Evolutionary conservation across 2,888 invertebrate genomes (phyloP), one percentile per base, ranked within the genome.

Genomic region (Uloborus plumipes): DNA sequence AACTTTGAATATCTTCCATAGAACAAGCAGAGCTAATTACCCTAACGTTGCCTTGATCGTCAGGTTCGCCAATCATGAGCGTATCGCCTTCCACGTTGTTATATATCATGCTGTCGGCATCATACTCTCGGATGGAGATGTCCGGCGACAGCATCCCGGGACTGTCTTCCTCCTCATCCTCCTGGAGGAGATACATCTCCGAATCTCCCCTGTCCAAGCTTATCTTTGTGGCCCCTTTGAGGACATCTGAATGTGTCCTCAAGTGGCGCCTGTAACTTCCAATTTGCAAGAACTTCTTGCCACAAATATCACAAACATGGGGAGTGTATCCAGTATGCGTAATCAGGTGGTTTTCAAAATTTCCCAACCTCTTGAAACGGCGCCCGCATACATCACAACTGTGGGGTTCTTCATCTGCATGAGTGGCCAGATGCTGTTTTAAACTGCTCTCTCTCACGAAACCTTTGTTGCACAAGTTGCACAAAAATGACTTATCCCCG

Each of bases 301-400:
- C 83, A 62, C 83, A 83, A 14, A 58, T 77, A 47, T 83, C 83
- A 62, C 83, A 83, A 20, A 66, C 53, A 20, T 83, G 83, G 16
- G 83, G 83, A 0, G 77, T 77, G 31, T 83, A 83, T 18, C 83
- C 83, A 50, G 83, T 77, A 62, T 83, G 83, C 22, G 83, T 83
- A 26, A 83, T 83, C 53, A 83, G 49, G 55, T 83, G 83, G n/a
- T 83, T 83, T 67, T 83, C 83, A 31, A 75, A 83, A 50, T 83
- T 83, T 4, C 83, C 83, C 53, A 83, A 22, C 9, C 83, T 26
- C 31, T 77, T 50, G 20, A 83, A 83, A 2, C 77, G 69, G n/a
- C 83, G 76, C 0, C 77, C 83, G 39, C 83, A 83, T 16, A 83
- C 83, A 55, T 83, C 83, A 50, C 83, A 83, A 16, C 67, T 70